Evolutionary conservation across 2,797 vertebrate species (phyloP).

Genomic region (Enteromius trimaculatus): DNA sequence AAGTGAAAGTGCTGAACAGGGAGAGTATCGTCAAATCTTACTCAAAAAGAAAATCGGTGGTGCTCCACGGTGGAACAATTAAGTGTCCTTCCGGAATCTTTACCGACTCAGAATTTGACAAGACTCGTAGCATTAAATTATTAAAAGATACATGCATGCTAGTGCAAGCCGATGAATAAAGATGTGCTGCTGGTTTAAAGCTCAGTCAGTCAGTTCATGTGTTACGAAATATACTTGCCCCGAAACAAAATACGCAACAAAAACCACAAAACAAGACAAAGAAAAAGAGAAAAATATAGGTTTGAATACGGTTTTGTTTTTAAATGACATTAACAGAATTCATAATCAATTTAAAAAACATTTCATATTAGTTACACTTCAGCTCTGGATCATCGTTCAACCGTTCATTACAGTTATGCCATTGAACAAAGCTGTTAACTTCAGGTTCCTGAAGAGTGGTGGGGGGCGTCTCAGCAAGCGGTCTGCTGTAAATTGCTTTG

Average conservation of each 20-base stretch:
- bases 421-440: slow-evolving; percentile 19
- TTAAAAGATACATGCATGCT: background rate
- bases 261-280: background rate
- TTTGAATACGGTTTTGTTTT: background rate
- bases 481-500: slow-evolving; percentile 16
- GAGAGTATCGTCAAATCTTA: background rate
- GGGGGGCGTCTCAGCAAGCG: background rate
- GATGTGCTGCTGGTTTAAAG: background rate
- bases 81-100: background rate
- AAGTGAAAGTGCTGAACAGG: background rate
- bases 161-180: background rate
- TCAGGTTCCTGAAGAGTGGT: background rate
- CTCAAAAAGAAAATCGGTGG: background rate
- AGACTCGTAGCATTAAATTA: background rate
- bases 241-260: background rate
- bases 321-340: background rate
- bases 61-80: background rate
- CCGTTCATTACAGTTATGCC: background rate
- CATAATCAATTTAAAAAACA: background rate
- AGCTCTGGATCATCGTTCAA: background rate
- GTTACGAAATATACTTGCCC: background rate
- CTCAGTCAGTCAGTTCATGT: background rate
- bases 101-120: background rate
- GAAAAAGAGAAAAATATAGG: background rate
- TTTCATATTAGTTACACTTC: background rate